phyloP scores from a whole-genome alignment of 2,797 vertebrate species.

The Chaenodraco wilsoni region DNA sequence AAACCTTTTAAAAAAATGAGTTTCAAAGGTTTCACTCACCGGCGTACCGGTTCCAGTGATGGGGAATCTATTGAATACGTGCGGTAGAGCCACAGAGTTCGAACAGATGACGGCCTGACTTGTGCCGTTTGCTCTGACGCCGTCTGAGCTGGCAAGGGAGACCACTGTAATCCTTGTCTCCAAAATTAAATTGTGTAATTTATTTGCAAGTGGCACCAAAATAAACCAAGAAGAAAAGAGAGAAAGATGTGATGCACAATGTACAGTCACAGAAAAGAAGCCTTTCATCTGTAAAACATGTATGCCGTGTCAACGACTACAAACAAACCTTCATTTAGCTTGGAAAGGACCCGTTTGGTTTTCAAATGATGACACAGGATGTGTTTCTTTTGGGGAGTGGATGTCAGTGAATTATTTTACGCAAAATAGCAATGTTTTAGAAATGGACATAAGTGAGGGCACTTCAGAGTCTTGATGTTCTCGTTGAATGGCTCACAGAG shows the following conservation, averaged over 20 bases:
- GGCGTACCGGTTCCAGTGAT: background rate
- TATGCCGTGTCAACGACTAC: background rate
- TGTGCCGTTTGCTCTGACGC: conserved; percentile 28
- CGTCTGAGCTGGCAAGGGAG: conserved; percentile 36
- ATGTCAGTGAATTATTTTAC: too few relatives aligned
- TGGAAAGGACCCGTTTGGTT: background rate
- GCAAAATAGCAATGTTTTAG: background rate
- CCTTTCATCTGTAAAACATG: background rate
- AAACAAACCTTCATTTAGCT: background rate
- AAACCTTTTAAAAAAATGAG: background rate
- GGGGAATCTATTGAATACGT: conserved; percentile 1
- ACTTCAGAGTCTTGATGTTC: conserved; percentile 4
- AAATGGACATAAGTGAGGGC: conserved; percentile 11
- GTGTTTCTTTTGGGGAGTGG: too few relatives aligned
- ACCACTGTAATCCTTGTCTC: conserved; percentile 32
- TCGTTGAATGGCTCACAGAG: conserved; percentile 28
- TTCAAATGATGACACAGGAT: background rate
- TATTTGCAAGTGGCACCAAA: conserved; percentile 29
- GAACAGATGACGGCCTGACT: conserved; percentile 35
- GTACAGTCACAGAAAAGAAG: background rate
- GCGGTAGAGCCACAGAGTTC: conserved; percentile 9
- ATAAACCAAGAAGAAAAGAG: conserved; percentile 12
- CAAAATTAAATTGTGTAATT: conserved; percentile 22
- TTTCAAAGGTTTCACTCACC: background rate
- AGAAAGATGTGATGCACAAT: conserved; percentile 3